These are phyloP conservation scores for Geophilus truncorum DNA, from an alignment of 2,888 invertebrate species.

Conservation along the genomic window DNA sequence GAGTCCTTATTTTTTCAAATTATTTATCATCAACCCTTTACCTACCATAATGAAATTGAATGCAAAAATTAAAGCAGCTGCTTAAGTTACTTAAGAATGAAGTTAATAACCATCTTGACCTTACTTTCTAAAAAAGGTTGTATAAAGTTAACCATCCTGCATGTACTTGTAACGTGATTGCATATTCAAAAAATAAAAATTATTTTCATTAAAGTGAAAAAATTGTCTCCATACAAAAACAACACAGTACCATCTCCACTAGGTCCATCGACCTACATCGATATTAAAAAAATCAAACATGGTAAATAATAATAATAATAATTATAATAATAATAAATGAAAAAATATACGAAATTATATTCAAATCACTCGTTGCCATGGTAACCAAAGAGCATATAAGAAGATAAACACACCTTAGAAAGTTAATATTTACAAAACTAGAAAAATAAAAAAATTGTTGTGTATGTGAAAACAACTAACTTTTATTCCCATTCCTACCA, in stretches of 20 bases:
- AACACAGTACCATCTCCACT: background rate
- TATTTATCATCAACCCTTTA: background rate
- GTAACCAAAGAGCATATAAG: background rate
- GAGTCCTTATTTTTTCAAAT: background rate
- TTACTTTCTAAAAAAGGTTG: background rate
- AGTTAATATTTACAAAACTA: background rate
- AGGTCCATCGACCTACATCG: too few relatives aligned
- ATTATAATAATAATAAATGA: background rate
- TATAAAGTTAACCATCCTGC: background rate
- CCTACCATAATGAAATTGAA: background rate
- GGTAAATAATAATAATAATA: background rate
- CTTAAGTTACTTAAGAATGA: background rate
- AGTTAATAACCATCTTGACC: background rate
- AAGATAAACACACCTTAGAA: background rate
- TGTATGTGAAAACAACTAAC: background rate
- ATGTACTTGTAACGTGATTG: too few relatives aligned
- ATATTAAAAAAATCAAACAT: background rate
- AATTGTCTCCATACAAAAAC: background rate
- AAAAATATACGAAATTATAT: background rate
- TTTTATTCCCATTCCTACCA: background rate
- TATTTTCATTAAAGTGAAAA: background rate
- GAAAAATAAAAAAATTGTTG: background rate
- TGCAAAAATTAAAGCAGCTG: background rate
- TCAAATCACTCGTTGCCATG: background rate
- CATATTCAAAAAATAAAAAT: background rate